phyloP scores from a whole-genome alignment of 2,113 vertebrate species.

The Takifugu flavidus region DNA sequence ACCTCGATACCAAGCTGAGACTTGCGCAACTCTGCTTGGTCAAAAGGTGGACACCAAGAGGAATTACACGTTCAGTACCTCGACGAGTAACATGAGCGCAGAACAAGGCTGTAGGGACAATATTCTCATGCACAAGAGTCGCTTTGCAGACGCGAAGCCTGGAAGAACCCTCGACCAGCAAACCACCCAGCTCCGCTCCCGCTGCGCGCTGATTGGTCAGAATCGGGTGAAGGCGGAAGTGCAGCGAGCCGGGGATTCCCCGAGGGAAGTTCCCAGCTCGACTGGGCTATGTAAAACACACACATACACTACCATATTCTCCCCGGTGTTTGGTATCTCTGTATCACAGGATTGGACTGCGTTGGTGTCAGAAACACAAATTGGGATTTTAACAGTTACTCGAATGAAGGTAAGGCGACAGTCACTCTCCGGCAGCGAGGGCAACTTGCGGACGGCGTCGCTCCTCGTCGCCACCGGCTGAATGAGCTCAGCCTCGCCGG shows the following conservation, averaged over 20 bases:
- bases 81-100: slow-evolving; percentile 28
- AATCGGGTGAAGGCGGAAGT: slow-evolving; percentile 73
- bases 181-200: slow-evolving; percentile 36
- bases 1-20: too few species aligned
- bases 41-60: too few species aligned
- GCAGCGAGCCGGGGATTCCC: slow-evolving; percentile 76
- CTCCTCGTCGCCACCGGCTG: slow-evolving; percentile 34
- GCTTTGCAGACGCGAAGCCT: slow-evolving; percentile 63
- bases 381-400: slow-evolving; percentile 35
- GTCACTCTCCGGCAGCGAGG: background rate
- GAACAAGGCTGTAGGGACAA: slow-evolving; percentile 6
- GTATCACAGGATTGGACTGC: slow-evolving; percentile 42
- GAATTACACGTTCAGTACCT: background rate
- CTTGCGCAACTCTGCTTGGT: too few species aligned
- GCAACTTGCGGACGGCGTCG: slow-evolving; percentile 5
- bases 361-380: slow-evolving; percentile 54
- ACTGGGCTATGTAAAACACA: slow-evolving; percentile 72
- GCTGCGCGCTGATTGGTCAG: slow-evolving; percentile 67
- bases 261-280: slow-evolving; percentile 83
- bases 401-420: slow-evolving; percentile 75
- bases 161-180: slow-evolving; percentile 61
- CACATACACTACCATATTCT: slow-evolving; percentile 75
- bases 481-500: slow-evolving; percentile 26
- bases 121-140: slow-evolving; percentile 41
- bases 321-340: slow-evolving; percentile 49